These are phyloP conservation scores for Cisticola juncidis DNA, from an alignment of 2,113 vertebrate species.

Conservation along the genomic window DNA sequence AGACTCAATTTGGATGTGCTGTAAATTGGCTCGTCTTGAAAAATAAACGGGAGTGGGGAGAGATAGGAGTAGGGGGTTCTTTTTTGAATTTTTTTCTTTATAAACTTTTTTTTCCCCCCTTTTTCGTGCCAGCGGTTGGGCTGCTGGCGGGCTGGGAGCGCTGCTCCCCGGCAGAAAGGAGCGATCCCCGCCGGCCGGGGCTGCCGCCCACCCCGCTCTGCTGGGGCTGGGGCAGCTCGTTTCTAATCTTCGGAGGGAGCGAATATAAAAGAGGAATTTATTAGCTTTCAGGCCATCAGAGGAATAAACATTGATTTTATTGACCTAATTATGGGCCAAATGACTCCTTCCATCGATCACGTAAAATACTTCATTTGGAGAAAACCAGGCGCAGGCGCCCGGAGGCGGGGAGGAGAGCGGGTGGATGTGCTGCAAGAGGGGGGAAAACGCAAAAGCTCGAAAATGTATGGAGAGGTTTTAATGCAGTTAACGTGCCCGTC, in stretches of 20 bases:
- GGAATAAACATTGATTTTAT: slow-evolving; percentile 70
- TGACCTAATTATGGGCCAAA: slow-evolving; percentile 72
- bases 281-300: slow-evolving; percentile 57
- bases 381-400: slow-evolving; percentile 48
- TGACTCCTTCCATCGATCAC: slow-evolving; percentile 71
- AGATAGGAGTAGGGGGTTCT: no score
- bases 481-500: slow-evolving; percentile 46
- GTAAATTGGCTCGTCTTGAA: neutral
- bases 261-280: slow-evolving; percentile 65
- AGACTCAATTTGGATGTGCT: neutral
- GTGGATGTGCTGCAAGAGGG: slow-evolving; percentile 31
- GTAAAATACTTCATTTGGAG: slow-evolving; percentile 65
- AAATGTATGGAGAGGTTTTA: slow-evolving; percentile 19
- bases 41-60: neutral
- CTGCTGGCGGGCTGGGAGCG: neutral
- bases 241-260: slow-evolving; percentile 49
- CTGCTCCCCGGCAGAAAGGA: neutral
- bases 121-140: neutral
- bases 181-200: neutral
- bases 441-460: neutral
- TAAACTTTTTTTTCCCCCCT: neutral
- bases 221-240: neutral
- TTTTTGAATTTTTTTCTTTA: neutral
- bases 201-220: neutral
- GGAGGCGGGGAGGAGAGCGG: slow-evolving; percentile 44